phyloP scores from a whole-genome alignment of 2,797 vertebrate genomes.

The Acipenser oxyrinchus region DNA sequence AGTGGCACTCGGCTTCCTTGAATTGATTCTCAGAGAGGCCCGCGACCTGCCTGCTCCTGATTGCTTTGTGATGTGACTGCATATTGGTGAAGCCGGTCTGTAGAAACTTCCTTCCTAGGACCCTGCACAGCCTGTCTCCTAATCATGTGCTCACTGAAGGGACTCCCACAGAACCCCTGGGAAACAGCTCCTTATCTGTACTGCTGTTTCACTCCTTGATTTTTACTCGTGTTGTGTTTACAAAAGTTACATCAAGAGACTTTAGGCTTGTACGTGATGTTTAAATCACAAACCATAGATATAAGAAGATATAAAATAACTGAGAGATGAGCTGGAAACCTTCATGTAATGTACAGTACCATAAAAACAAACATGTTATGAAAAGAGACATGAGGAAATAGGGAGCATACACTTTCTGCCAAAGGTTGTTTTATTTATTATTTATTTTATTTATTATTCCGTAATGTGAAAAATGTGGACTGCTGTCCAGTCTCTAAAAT shows the following conservation, averaged over 20 bases:
- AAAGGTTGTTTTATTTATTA: too few species aligned
- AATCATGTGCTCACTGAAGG: slow-evolving; percentile 25
- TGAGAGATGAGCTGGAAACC: too few species aligned
- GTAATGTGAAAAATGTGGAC: too few species aligned
- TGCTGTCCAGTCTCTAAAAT: too few species aligned
- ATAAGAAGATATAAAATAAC: too few species aligned
- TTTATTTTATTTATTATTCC: too few species aligned
- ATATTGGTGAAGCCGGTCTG: slow-evolving; percentile 32
- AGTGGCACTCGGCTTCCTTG: slow-evolving; percentile 68
- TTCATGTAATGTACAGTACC: too few species aligned
- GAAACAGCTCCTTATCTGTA: slow-evolving; percentile 26
- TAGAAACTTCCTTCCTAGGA: slow-evolving; percentile 64
- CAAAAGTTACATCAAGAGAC: slow-evolving; percentile 13
- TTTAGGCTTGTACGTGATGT: too few species aligned
- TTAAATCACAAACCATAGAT: too few species aligned
- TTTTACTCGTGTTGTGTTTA: slow-evolving; percentile 31
- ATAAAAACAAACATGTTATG: too few species aligned
- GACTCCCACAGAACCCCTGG: slow-evolving; percentile 36
- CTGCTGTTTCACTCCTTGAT: slow-evolving; percentile 38
- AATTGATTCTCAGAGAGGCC: slow-evolving; percentile 60
- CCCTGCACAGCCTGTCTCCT: slow-evolving; percentile 34
- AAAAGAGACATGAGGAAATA: too few species aligned
- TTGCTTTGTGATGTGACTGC: slow-evolving; percentile 52
- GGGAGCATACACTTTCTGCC: too few species aligned
- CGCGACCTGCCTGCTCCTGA: slow-evolving; percentile 45